Percentiles rank a stretch among this genome's conserved stretches.
Conservation (phyloP, 2,797 vertebrate species). For the Sebastes reedi region DNA sequence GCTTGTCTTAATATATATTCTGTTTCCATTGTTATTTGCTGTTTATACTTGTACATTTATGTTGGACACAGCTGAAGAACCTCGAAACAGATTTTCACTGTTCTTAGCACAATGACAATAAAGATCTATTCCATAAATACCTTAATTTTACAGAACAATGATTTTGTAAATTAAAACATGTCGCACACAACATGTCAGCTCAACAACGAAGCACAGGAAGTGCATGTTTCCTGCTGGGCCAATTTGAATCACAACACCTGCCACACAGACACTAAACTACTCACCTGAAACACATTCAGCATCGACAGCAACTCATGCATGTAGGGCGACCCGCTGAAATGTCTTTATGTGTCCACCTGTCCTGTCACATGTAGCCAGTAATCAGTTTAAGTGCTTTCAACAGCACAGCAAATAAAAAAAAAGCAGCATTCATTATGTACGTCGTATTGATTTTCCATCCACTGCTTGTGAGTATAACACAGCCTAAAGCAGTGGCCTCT, state of each 20-base stretch:
- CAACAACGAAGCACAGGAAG: not conserved
- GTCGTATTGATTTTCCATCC: conserved; percentile 19
- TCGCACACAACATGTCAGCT: not conserved
- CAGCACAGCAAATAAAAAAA: not conserved
- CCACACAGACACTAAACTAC: not conserved
- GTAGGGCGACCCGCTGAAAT: not conserved
- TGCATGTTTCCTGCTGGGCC: not conserved
- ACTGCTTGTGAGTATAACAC: not conserved
- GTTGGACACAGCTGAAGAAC: no score
- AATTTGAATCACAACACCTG: conserved; percentile 9
- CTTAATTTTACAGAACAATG: not conserved
- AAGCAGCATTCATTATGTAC: conserved; percentile 3
- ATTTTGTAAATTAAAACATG: not conserved
- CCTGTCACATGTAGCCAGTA: not conserved
- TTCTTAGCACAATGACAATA: not conserved
- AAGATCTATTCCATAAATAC: not conserved
- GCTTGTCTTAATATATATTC: not conserved
- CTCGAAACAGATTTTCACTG: no score
- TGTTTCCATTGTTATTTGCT: no score
- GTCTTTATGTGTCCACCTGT: not conserved
- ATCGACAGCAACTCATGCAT: conserved; percentile 6
- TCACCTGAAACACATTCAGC: not conserved
- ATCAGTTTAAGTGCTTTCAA: conserved; percentile 13
- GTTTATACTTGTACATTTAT: no score
- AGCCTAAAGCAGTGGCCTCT: not conserved